Conservation (phyloP, 2,888 invertebrate genomes). For the Phragmatobia fuliginosa region DNA sequence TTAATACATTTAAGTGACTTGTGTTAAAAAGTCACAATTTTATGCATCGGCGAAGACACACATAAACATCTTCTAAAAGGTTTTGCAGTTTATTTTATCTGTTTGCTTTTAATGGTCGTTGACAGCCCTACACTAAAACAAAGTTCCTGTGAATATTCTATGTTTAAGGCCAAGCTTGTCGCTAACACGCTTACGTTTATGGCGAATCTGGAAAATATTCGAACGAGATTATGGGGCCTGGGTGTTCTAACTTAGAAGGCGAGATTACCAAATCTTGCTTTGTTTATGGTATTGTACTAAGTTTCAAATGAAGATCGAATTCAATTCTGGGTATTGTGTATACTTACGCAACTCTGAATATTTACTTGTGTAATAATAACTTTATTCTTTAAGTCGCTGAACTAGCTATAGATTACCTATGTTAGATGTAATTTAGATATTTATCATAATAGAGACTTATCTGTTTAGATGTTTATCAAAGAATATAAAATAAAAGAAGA, state of each 20-base stretch:
- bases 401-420: neutral
- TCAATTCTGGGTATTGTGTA: neutral
- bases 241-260: conserved; percentile 15
- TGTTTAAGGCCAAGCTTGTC: conserved; percentile 49
- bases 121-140: conserved; percentile 42
- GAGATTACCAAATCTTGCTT: conserved; percentile 9
- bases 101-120: conserved; percentile 19
- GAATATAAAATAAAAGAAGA: too few species aligned
- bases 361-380: neutral
- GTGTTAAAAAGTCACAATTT: neutral
- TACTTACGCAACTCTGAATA: neutral
- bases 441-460: too few species aligned
- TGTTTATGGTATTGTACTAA: conserved; percentile 17
- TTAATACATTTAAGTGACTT: neutral
- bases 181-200: conserved; percentile 44
- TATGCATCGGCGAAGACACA: neutral
- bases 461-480: too few species aligned
- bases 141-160: conserved; percentile 49
- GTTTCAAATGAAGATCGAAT: neutral
- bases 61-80: conserved; percentile 7
- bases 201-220: conserved; percentile 33
- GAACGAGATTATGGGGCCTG: conserved; percentile 28
- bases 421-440: too few species aligned
- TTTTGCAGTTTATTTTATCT: conserved; percentile 29
- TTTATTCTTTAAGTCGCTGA: neutral